Conservation (phyloP, 2,888 invertebrate species). For the Danaus chrysippus region DNA sequence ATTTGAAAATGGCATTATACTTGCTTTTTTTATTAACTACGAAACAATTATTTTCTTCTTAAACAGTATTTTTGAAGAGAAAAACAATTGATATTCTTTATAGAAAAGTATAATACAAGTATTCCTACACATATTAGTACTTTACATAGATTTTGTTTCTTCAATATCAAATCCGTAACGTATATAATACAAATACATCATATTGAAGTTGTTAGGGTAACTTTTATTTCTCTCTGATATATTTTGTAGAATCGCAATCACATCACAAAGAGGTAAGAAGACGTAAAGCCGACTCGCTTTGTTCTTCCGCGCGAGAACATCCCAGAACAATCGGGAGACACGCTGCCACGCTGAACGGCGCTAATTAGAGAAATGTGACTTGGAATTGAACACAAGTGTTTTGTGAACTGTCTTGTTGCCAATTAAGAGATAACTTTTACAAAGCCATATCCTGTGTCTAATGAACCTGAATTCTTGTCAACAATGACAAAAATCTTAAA, state of each 20-base stretch:
- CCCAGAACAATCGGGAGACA: not conserved
- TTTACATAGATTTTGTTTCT: too few species aligned
- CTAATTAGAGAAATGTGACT: slow-evolving; percentile 7
- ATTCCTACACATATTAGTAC: too few species aligned
- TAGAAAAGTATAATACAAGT: too few species aligned
- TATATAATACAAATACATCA: too few species aligned
- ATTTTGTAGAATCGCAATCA: not conserved
- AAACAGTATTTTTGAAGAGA: too few species aligned
- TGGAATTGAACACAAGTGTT: slow-evolving; percentile 4
- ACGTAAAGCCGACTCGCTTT: slow-evolving; percentile 6
- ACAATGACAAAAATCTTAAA: not conserved
- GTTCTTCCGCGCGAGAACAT: slow-evolving; percentile 6
- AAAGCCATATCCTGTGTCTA: not conserved
- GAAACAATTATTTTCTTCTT: too few species aligned
- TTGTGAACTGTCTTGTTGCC: slow-evolving; percentile 2
- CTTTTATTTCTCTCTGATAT: too few species aligned
- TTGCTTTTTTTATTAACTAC: too few species aligned
- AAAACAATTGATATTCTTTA: too few species aligned
- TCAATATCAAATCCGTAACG: too few species aligned
- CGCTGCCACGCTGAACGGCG: not conserved
- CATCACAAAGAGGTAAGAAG: slow-evolving; percentile 3
- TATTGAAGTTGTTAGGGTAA: too few species aligned
- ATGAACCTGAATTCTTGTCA: not conserved
- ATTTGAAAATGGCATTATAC: too few species aligned
- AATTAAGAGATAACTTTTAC: slow-evolving; percentile 1